phyloP scores from a whole-genome alignment of 2,888 invertebrate genomes.

The Vanessa cardui region DNA sequence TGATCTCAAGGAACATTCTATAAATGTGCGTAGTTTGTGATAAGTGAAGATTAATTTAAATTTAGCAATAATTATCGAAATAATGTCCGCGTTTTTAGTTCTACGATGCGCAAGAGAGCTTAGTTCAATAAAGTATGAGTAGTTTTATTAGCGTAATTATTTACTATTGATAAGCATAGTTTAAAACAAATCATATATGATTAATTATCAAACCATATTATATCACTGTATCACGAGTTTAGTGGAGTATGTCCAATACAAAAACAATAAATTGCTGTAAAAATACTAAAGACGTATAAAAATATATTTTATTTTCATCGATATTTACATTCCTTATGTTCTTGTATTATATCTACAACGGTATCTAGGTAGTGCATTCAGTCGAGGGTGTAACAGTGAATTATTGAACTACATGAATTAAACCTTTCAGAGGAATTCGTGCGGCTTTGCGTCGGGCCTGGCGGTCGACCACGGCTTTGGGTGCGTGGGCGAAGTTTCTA shows the following conservation, averaged over 20 bases:
- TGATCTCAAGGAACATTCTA: slow-evolving; percentile 29
- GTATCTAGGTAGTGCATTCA: neutral
- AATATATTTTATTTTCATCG: slow-evolving; percentile 20
- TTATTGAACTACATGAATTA: slow-evolving; percentile 43
- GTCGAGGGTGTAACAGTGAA: slow-evolving; percentile 1
- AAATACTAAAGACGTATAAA: slow-evolving; percentile 8
- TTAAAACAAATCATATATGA: slow-evolving; percentile 10
- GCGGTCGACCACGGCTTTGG: slow-evolving; percentile 76
- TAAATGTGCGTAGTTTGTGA: slow-evolving; percentile 11
- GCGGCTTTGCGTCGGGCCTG: slow-evolving; percentile 74
- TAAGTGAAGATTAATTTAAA: slow-evolving; percentile 21
- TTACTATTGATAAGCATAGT: slow-evolving; percentile 27
- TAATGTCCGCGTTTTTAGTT: slow-evolving; percentile 26
- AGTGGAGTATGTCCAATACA: slow-evolving; percentile 23
- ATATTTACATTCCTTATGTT: neutral
- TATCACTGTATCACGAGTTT: slow-evolving; percentile 26
- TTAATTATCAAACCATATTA: slow-evolving; percentile 7
- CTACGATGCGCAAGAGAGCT: slow-evolving; percentile 27
- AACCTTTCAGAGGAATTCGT: slow-evolving; percentile 64
- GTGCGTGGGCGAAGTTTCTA: slow-evolving; percentile 78
- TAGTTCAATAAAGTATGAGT: slow-evolving; percentile 17
- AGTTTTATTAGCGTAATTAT: slow-evolving; percentile 17
- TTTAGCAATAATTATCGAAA: slow-evolving; percentile 37
- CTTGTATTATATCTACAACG: neutral
- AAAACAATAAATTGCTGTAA: slow-evolving; percentile 35